These are phyloP conservation scores for Siniperca scherzeri DNA, from an alignment of 2,797 vertebrate genomes.

Conservation along the genomic window DNA sequence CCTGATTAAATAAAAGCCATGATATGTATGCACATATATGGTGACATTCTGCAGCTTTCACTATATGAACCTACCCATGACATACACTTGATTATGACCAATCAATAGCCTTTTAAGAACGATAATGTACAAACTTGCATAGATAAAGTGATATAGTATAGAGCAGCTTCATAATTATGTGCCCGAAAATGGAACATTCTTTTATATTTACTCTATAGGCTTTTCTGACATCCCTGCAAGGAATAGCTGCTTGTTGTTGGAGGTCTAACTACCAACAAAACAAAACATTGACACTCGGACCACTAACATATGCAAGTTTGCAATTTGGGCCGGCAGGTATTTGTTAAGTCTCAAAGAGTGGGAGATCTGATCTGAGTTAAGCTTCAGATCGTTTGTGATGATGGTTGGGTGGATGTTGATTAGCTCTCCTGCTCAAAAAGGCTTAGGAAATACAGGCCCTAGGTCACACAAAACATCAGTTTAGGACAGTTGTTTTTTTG, in stretches of 20 bases:
- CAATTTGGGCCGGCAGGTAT: constrained; percentile 49
- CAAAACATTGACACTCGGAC: constrained; percentile 64
- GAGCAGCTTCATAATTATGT: constrained; percentile 74
- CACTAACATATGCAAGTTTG: constrained; percentile 85
- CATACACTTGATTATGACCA: constrained; percentile 38
- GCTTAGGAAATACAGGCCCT: constrained; percentile 49
- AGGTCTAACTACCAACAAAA: constrained; percentile 57
- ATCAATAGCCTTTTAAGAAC: constrained; percentile 40
- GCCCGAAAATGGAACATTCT: constrained; percentile 63
- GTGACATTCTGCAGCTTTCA: constrained; percentile 51
- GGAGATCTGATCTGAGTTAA: constrained; percentile 39
- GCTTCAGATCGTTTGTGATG: constrained; percentile 22
- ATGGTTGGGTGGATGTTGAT: constrained; percentile 12
- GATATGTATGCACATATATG: constrained; percentile 49
- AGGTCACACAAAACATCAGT: constrained; percentile 49
- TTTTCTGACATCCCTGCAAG: constrained; percentile 62
- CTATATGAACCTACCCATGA: constrained; percentile 2
- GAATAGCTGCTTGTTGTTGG: constrained; percentile 66
- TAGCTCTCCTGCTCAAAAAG: constrained; percentile 44
- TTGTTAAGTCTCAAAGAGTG: constrained; percentile 49
- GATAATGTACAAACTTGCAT: constrained; percentile 86
- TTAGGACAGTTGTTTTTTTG: constrained; percentile 27
- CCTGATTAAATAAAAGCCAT: constrained; percentile 67
- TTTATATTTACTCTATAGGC: constrained; percentile 54
- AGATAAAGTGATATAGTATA: constrained; percentile 82